A percentile compares a stretch with the other conserved stretches of the same genome.
Evolutionary conservation across 2,113 vertebrate species (phyloP).

Genomic region (Leptocoma aspasia): DNA sequence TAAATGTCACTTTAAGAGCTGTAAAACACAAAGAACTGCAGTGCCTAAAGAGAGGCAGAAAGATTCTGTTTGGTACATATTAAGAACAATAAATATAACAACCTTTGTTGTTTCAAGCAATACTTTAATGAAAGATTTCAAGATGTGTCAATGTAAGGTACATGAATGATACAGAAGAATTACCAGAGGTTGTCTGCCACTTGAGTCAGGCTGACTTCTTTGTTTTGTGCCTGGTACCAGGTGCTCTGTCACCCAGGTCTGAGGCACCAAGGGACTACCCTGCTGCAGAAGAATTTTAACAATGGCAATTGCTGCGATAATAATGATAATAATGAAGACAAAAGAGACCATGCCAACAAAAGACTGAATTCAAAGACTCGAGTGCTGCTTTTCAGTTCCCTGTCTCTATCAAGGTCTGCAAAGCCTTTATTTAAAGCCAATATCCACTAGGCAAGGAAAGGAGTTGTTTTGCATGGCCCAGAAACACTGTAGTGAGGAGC

Average conservation of each 20-base stretch:
- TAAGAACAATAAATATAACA: background rate
- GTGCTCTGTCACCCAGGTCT: background rate
- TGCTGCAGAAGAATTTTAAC: background rate
- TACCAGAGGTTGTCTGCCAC: background rate
- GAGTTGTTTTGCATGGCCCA: background rate
- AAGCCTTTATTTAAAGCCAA: constrained; percentile 2
- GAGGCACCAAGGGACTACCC: background rate
- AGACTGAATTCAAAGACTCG: background rate
- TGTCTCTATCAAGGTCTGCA: background rate
- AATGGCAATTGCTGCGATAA: background rate
- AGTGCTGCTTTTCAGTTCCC: background rate
- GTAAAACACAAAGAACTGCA: background rate
- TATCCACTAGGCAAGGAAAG: background rate
- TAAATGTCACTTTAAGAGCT: background rate
- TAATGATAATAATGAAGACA: background rate
- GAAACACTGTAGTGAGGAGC: background rate
- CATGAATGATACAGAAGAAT: background rate
- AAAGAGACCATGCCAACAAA: background rate
- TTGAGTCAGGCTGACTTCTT: background rate
- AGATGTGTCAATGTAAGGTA: background rate
- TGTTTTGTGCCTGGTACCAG: background rate
- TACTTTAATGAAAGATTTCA: background rate
- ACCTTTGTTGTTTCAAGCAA: background rate
- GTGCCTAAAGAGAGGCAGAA: background rate
- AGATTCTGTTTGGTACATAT: background rate